These are phyloP conservation scores for Podiceps cristatus DNA, from an alignment of 2,113 vertebrate species.

Conservation along the genomic window DNA sequence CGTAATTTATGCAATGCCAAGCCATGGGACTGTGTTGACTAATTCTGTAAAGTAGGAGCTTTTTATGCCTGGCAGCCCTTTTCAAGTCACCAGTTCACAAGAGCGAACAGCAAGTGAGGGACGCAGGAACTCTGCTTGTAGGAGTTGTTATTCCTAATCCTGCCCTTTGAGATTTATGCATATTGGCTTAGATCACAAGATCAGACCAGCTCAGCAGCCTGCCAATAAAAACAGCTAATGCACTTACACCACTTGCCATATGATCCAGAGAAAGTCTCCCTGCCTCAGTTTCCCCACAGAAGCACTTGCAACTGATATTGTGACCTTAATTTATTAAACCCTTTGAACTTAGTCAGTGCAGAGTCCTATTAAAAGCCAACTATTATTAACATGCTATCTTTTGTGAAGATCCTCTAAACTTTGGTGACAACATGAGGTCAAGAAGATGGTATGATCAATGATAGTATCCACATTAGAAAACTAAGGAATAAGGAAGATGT, in stretches of 20 bases:
- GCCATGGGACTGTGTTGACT: neutral
- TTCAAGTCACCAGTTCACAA: neutral
- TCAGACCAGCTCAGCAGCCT: neutral
- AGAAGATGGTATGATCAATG: neutral
- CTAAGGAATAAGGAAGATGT: neutral
- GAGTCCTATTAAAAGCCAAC: neutral
- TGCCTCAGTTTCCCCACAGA: constrained; percentile 25
- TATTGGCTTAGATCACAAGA: neutral
- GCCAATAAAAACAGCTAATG: neutral
- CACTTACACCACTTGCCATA: neutral
- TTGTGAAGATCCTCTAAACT: neutral
- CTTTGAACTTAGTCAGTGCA: neutral
- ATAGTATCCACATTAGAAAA: neutral
- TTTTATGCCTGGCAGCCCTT: neutral
- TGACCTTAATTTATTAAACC: neutral
- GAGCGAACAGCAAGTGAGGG: neutral
- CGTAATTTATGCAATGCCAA: neutral
- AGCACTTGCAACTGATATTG: neutral
- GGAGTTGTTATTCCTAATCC: constrained; percentile 18
- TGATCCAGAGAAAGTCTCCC: neutral
- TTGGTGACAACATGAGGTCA: neutral
- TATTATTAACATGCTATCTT: neutral
- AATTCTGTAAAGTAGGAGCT: neutral
- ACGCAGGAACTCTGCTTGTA: neutral
- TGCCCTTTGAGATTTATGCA: neutral